Evolutionary conservation across 35 echinoderm and acorn worm species (phyloP), one percentile per base, ranked within the genome.

Genomic region (Ophioderma brevispina): DNA sequence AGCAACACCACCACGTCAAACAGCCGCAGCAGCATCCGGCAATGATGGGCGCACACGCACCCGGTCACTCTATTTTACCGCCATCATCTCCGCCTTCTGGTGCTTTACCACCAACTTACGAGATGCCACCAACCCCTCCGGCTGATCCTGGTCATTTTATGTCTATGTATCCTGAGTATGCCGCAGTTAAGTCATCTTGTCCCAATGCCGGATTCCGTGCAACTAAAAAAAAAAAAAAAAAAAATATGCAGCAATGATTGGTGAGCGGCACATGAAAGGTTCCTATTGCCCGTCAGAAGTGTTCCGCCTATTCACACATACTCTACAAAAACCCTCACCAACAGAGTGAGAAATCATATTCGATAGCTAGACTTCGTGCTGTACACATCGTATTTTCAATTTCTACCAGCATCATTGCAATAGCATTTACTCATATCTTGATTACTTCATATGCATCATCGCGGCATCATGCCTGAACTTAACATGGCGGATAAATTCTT

Each of bases 111-210:
- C 82, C 90, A 50, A 64, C 52, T 37, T 90, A 90, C 42, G 89
- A 91, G n/a, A 79, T 95, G 38, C 93, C 93, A 0, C 86, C 81
- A 34, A 95, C 93, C 0, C 93, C 93, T 37, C 93, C 93, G n/a
- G 93, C 93, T 0, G 93, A 95, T 64, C 90, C 82, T 32, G n/a
- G n/a, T n/a, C 78, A 77, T 28, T 23, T 38, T 13, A 78, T 56
- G 46, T 39, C 31, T 35, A 76, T 79, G 30, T 40, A 49, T 32
- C 35, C 78, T 21, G 35, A 49, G 4, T 37, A 50, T 35, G 13
- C 13, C 28, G 39, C 55, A 35, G 5, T 41, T 11, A 70, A 78
- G 13, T 38, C 43, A 13, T 37, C 13, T 18, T 50, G 55, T 35
- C 77, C 77, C 15, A 39, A 76, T 33, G 41, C 87, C 39, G 78